Evolutionary conservation across 1,140 invertebrate genomes (phyloP), one percentile per base, ranked within the genome.

Genomic region (Trialeurodes vaporariorum): DNA sequence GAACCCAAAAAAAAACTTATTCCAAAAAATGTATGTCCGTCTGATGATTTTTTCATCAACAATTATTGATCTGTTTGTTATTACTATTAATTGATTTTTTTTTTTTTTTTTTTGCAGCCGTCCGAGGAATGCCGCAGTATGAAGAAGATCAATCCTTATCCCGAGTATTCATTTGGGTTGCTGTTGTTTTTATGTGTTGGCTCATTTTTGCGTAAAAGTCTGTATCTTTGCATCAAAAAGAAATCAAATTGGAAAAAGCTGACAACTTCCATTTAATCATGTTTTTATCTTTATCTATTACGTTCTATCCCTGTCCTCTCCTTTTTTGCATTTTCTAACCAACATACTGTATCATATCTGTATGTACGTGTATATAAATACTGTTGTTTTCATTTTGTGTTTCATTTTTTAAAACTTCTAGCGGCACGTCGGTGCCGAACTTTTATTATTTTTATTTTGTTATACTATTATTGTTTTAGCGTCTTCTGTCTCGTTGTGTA

Each of bases 141-240:
- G 87, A 91, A 74, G 93, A 97, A 76, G 94, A 98, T 75, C 91
- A 93, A 77, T 92, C 92, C 76, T 80, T 98, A 61, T 96, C 93
- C 0, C 93, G 94, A 82, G 82, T 96, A 71, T 98, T 98, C 81
- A 81, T 98, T 25, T 95, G 90, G 86, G 84, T 98, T 68, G 94
- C 94, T 49, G 80, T 96, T 63, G 74, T 96, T 65, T 96, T 96
- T 78, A 88, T 98, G 71, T 81, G 89, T 69, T 98, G 94, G 93
- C 82, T 98, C 64, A 79, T 98, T 34, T 85, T 96, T 76, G 93
- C 94, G 72, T 98, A 89, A 86, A 49, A 49, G 17, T 49, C n/a
- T n/a, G n/a, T n/a, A n/a, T n/a, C n/a, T n/a, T n/a, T n/a, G n/a
- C n/a, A n/a, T n/a, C n/a, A n/a, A n/a, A n/a, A n/a, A n/a, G n/a